Conservation (phyloP, 2,888 invertebrate genomes). For the Melanophora roralis region DNA sequence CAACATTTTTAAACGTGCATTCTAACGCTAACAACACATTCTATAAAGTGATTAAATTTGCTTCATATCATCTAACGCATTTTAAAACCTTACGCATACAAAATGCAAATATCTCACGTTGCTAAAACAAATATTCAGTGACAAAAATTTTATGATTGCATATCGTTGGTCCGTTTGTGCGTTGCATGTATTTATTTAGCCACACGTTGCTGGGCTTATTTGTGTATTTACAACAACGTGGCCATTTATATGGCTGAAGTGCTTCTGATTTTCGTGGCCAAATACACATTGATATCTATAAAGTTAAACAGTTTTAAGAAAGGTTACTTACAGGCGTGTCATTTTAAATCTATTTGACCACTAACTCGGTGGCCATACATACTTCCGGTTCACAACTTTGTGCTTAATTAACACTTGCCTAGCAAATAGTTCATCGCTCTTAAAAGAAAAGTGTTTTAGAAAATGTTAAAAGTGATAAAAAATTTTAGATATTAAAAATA, state of each 20-base stretch:
- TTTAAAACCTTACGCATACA: constrained; percentile 28
- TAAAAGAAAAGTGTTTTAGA: not conserved
- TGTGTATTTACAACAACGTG: constrained; percentile 56
- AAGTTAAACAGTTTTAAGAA: constrained; percentile 32
- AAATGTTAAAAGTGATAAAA: not conserved
- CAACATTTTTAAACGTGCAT: constrained; percentile 47
- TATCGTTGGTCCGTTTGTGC: constrained; percentile 39
- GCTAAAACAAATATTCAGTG: constrained; percentile 20
- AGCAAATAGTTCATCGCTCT: not conserved
- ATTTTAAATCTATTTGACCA: constrained; percentile 74
- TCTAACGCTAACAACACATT: constrained; percentile 39
- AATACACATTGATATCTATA: constrained; percentile 25
- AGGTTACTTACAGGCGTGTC: constrained; percentile 66
- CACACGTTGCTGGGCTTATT: constrained; percentile 47
- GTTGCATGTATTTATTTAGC: constrained; percentile 47
- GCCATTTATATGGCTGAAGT: constrained; percentile 59
- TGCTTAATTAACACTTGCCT: constrained; percentile 63
- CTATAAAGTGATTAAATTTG: constrained; percentile 55
- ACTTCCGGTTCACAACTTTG: constrained; percentile 70
- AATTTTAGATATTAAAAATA: too few relatives aligned
- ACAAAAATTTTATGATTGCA: constrained; percentile 47
- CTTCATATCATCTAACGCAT: constrained; percentile 32
- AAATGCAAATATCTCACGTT: not conserved
- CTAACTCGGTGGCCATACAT: constrained; percentile 75
- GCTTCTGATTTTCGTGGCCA: constrained; percentile 60